Evolutionary conservation across 1,140 invertebrate genomes (phyloP).

Genomic region (Cyphomyrmex costatus): DNA sequence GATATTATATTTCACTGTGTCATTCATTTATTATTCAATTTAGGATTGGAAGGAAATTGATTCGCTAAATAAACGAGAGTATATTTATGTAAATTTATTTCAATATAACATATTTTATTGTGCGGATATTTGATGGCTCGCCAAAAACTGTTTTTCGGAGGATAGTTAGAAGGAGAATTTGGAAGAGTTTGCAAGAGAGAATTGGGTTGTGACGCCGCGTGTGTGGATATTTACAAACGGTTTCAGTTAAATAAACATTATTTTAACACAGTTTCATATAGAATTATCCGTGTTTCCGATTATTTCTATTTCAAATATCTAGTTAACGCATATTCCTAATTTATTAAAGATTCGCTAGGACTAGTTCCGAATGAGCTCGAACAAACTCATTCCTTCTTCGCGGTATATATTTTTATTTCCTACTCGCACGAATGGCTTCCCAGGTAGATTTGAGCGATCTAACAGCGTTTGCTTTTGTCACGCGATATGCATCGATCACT

Average conservation of each 20-base stretch:
- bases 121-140: constrained; percentile 44
- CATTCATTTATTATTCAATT: constrained; percentile 42
- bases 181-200: constrained; percentile 34
- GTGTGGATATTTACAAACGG: constrained; percentile 80
- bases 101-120: constrained; percentile 51
- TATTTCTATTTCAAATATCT: constrained; percentile 54
- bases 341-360: constrained; percentile 72
- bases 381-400: constrained; percentile 33
- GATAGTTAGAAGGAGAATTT: constrained; percentile 17
- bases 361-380: constrained; percentile 72
- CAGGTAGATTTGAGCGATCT: constrained; percentile 18
- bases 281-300: constrained; percentile 20
- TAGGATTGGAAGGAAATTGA: constrained; percentile 33
- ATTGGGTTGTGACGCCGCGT: constrained; percentile 15
- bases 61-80: not conserved
- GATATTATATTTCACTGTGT: constrained; percentile 49
- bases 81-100: constrained; percentile 63
- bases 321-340: constrained; percentile 60
- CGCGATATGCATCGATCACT: constrained; percentile 14
- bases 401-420: not conserved
- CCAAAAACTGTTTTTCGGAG: constrained; percentile 28
- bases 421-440: constrained; percentile 11
- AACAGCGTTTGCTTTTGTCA: constrained; percentile 19
- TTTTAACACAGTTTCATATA: constrained; percentile 77
- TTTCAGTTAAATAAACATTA: constrained; percentile 75